Conservation (phyloP, 1,140 invertebrate species). For the Ostrea edulis region DNA sequence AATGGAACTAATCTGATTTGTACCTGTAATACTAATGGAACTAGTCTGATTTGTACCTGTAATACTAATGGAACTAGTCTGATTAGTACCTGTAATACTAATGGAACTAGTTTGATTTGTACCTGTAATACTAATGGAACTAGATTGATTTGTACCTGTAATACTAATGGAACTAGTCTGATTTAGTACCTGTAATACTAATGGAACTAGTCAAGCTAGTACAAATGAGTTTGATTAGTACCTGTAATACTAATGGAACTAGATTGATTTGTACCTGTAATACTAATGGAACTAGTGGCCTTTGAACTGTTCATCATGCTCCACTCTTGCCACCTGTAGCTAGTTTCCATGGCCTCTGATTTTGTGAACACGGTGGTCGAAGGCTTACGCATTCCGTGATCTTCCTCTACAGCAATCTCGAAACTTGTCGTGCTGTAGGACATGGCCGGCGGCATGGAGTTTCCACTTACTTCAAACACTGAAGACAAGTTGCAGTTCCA, state of each 20-base stretch:
- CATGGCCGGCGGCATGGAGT: neutral
- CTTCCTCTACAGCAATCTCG: conserved; percentile 70
- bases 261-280: conserved; percentile 84
- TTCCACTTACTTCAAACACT: conserved; percentile 20
- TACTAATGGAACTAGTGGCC: conserved; percentile 89
- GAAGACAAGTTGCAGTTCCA: conserved; percentile 87
- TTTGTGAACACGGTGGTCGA: conserved; percentile 53
- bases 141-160: too few species aligned
- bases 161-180: too few species aligned
- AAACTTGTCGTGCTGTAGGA: conserved; percentile 62
- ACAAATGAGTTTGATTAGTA: conserved; percentile 64
- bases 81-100: too few species aligned
- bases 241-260: conserved; percentile 92
- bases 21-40: too few species aligned
- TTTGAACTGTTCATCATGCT: conserved; percentile 90
- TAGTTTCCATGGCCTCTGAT: conserved; percentile 65
- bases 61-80: too few species aligned
- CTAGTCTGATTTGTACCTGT: too few species aligned
- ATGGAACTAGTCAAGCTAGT: too few species aligned
- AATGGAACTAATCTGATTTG: too few species aligned
- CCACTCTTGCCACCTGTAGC: conserved; percentile 92
- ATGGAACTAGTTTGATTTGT: too few species aligned
- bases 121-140: too few species aligned
- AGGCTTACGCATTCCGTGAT: conserved; percentile 53
- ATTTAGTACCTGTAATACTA: too few species aligned